A percentile compares a stretch with the other conserved stretches of the same genome.
These are phyloP conservation scores for Suricata suricatta DNA, from an alignment of 2,113 vertebrate genomes.

Conservation along the genomic window DNA sequence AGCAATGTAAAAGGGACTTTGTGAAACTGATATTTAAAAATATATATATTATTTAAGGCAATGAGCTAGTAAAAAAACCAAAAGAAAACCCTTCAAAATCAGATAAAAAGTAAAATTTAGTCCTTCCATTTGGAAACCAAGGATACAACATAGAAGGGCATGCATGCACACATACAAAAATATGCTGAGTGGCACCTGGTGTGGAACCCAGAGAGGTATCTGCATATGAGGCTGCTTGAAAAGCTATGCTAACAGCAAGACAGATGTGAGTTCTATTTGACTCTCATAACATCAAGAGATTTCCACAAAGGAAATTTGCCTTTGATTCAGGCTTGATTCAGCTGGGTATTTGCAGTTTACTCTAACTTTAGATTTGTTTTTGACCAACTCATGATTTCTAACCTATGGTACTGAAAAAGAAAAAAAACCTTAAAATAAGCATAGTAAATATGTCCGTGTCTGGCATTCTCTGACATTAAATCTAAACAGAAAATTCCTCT, in stretches of 20 bases:
- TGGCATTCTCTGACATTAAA: constrained; percentile 24
- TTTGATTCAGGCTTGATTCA: neutral
- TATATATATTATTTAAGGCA: neutral
- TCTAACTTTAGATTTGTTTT: neutral
- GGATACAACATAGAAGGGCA: neutral
- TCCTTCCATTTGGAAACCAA: neutral
- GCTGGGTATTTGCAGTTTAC: neutral
- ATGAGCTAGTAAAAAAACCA: neutral
- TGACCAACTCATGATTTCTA: neutral
- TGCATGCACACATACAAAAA: neutral
- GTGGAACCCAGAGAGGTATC: neutral
- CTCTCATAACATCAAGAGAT: neutral
- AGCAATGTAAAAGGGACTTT: neutral
- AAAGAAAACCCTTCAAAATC: neutral
- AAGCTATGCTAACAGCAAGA: neutral
- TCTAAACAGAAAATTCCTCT: neutral
- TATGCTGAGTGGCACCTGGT: fast-evolving
- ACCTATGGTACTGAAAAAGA: neutral
- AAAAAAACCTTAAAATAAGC: constrained; percentile 22
- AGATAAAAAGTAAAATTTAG: neutral
- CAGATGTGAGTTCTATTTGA: neutral
- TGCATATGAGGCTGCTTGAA: neutral
- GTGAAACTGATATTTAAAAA: neutral
- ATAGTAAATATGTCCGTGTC: constrained; percentile 4
- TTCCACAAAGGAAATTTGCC: neutral